These are phyloP conservation scores for Andrena marginata DNA, from an alignment of 2,888 invertebrate genomes.

Conservation along the genomic window DNA sequence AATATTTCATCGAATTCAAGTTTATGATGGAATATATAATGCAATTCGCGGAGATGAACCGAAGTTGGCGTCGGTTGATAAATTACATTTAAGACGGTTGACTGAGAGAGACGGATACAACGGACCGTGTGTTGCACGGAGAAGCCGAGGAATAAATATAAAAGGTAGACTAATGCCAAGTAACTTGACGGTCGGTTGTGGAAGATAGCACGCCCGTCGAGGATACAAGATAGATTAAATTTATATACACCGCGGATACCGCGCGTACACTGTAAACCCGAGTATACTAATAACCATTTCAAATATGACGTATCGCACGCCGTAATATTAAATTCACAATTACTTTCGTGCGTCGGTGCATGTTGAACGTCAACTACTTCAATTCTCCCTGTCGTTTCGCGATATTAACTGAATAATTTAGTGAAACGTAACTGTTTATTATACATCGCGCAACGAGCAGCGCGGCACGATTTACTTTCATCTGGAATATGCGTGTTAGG, in stretches of 20 bases:
- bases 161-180: conserved; percentile 45
- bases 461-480: not conserved
- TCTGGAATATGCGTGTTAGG: no score
- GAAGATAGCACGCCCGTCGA: conserved; percentile 33
- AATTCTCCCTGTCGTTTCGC: not conserved
- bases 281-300: conserved; percentile 35
- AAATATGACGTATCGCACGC: not conserved
- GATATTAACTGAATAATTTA: not conserved
- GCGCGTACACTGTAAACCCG: not conserved
- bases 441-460: not conserved
- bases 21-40: conserved; percentile 58
- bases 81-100: conserved; percentile 42
- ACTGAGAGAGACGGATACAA: conserved; percentile 38
- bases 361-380: not conserved
- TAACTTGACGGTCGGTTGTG: conserved; percentile 41
- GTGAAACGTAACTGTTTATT: conserved; percentile 22
- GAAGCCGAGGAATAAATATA: conserved; percentile 35
- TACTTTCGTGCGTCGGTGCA: conserved; percentile 18
- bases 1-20: conserved; percentile 50
- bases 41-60: conserved; percentile 45
- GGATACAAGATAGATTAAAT: conserved; percentile 48
- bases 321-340: conserved; percentile 43
- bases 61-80: conserved; percentile 46
- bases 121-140: not conserved
- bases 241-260: conserved; percentile 4